These are phyloP conservation scores for Nannoperca australis DNA, from an alignment of 2,797 vertebrate genomes.

Conservation along the genomic window DNA sequence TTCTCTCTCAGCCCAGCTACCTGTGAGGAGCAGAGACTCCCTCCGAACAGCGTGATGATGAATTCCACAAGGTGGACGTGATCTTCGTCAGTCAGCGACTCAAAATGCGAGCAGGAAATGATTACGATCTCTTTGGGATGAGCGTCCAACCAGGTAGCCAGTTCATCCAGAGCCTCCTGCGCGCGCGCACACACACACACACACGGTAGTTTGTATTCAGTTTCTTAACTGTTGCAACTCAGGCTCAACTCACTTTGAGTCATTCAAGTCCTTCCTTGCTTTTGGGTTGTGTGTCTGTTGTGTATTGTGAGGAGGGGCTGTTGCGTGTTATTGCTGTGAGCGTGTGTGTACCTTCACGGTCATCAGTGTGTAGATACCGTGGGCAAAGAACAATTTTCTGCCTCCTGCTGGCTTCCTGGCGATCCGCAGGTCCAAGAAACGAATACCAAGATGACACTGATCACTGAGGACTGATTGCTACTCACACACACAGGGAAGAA, in stretches of 20 bases:
- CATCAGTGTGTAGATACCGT: constrained; percentile 87
- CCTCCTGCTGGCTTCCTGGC: constrained; percentile 82
- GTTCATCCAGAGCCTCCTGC: constrained; percentile 87
- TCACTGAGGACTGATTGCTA: constrained; percentile 63
- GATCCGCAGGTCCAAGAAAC: constrained; percentile 91
- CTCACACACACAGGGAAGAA: not conserved
- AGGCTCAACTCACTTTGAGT: not conserved
- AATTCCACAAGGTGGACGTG: constrained; percentile 82
- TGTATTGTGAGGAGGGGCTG: not conserved
- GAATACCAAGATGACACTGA: constrained; percentile 89
- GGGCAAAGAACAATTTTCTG: constrained; percentile 86
- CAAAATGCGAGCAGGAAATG: constrained; percentile 88
- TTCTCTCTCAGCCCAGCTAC: constrained; percentile 64
- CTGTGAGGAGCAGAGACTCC: constrained; percentile 85
- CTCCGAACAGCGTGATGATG: constrained; percentile 83
- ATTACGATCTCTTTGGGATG: constrained; percentile 89
- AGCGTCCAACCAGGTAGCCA: constrained; percentile 85
- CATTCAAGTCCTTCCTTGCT: accelerated
- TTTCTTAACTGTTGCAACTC: not conserved
- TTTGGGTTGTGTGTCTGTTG: too few relatives aligned
- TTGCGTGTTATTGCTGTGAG: not conserved
- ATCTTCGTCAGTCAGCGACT: constrained; percentile 79
- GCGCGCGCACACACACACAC: not conserved
- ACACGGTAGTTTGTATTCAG: not conserved
- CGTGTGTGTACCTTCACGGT: constrained; percentile 85